These are phyloP conservation scores for Dolichomitus sp. DNA, from an alignment of 2,888 invertebrate genomes.

Conservation along the genomic window DNA sequence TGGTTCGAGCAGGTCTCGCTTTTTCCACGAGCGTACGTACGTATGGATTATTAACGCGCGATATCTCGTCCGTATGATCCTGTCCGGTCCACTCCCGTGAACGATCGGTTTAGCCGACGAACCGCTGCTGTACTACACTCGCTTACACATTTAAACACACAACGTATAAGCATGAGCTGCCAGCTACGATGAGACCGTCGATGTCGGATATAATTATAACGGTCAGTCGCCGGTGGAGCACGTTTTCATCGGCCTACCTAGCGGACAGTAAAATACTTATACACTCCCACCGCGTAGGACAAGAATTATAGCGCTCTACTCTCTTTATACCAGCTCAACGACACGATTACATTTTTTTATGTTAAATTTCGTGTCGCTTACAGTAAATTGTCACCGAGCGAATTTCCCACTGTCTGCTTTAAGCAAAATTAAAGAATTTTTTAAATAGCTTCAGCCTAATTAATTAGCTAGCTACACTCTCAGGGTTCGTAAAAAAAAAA, in stretches of 20 bases:
- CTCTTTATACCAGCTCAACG: neutral
- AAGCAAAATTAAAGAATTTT: neutral
- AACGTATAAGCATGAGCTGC: neutral
- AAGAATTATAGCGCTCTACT: neutral
- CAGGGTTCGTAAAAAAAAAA: neutral
- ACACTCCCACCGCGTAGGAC: slow-evolving; percentile 20
- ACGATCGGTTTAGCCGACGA: slow-evolving; percentile 28
- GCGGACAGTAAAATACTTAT: neutral
- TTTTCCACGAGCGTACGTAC: slow-evolving; percentile 14
- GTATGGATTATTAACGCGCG: slow-evolving; percentile 72
- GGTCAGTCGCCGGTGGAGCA: slow-evolving; percentile 59
- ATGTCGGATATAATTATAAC: slow-evolving; percentile 77
- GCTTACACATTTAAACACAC: slow-evolving; percentile 8
- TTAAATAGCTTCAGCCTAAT: neutral
- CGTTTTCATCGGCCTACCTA: slow-evolving; percentile 52
- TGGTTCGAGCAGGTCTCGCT: slow-evolving; percentile 44
- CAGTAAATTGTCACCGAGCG: too few relatives aligned
- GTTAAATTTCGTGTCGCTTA: slow-evolving; percentile 11
- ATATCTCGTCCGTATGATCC: slow-evolving; percentile 70
- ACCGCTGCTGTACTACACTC: neutral
- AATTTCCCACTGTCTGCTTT: neutral
- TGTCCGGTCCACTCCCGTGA: slow-evolving; percentile 42
- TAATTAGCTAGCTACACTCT: neutral
- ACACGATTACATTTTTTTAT: slow-evolving; percentile 23
- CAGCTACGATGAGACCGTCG: slow-evolving; percentile 33